Conservation (phyloP, 2,113 vertebrate genomes). For the Malaclemys terrapin region DNA sequence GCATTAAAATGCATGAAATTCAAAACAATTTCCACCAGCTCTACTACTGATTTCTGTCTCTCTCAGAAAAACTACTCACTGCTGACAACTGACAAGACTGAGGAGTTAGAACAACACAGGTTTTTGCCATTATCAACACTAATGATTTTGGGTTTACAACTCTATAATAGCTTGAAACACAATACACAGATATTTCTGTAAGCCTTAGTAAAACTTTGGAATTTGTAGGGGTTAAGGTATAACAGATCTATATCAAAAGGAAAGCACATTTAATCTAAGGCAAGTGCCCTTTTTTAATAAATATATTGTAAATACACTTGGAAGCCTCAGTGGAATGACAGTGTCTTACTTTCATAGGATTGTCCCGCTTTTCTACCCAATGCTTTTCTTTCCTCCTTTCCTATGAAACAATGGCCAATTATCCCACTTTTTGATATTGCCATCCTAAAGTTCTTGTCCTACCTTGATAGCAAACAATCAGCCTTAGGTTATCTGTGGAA, state of each 20-base stretch:
- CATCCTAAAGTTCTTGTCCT: background rate
- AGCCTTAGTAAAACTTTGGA: background rate
- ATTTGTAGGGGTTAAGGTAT: background rate
- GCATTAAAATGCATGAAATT: no score
- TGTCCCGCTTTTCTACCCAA: background rate
- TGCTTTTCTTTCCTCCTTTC: background rate
- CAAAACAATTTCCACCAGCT: background rate
- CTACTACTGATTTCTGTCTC: background rate
- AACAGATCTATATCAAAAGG: background rate
- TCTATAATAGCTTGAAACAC: background rate
- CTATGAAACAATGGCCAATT: background rate
- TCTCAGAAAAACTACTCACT: background rate
- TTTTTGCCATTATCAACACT: background rate
- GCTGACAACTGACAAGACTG: background rate
- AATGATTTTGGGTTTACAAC: background rate
- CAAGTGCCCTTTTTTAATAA: background rate
- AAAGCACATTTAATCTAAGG: background rate
- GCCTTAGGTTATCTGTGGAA: background rate
- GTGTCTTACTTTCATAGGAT: background rate
- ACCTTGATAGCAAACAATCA: background rate
- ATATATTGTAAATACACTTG: accelerated
- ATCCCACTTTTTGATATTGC: background rate
- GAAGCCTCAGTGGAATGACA: background rate
- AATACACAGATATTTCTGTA: background rate
- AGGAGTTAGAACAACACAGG: background rate